These are phyloP conservation scores for Dione juno DNA, from an alignment of 2,888 invertebrate species.

Conservation along the genomic window DNA sequence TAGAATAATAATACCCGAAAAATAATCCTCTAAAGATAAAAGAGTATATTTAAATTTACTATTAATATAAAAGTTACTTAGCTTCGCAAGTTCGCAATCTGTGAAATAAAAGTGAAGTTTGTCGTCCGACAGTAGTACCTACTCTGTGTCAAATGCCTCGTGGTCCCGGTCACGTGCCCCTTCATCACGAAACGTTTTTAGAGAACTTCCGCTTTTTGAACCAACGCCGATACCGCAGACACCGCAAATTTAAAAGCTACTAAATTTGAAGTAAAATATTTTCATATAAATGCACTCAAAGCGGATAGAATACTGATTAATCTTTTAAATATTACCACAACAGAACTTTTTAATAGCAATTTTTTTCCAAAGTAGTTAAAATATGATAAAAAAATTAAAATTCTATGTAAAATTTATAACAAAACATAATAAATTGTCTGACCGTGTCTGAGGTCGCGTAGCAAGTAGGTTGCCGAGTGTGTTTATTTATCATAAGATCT, in stretches of 20 bases:
- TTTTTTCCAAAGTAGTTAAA: background rate
- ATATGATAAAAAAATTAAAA: background rate
- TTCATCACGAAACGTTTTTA: conserved; percentile 75
- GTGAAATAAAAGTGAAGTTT: conserved; percentile 23
- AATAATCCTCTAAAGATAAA: background rate
- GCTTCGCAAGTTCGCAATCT: conserved; percentile 1
- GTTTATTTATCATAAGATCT: conserved; percentile 62
- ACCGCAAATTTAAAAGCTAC: conserved; percentile 42
- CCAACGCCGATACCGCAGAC: conserved; percentile 43
- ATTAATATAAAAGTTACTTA: background rate
- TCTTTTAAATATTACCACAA: conserved; percentile 20
- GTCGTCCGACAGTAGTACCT: conserved; percentile 7
- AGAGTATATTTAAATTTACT: no score
- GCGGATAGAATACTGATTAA: conserved; percentile 37
- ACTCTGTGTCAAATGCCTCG: conserved; percentile 28
- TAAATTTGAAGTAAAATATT: conserved; percentile 37
- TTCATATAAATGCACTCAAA: conserved; percentile 36
- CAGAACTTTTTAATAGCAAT: conserved; percentile 6
- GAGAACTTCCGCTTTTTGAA: conserved; percentile 69
- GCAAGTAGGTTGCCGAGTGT: conserved; percentile 31
- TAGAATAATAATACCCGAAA: background rate
- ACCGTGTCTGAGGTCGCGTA: background rate
- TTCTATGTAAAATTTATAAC: background rate
- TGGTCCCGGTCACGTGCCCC: conserved; percentile 64
- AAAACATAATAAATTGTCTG: background rate